Percentiles rank a stretch among this genome's conserved stretches.
Conservation (phyloP, 2,888 invertebrate species). For the Cyaniris semiargus region DNA sequence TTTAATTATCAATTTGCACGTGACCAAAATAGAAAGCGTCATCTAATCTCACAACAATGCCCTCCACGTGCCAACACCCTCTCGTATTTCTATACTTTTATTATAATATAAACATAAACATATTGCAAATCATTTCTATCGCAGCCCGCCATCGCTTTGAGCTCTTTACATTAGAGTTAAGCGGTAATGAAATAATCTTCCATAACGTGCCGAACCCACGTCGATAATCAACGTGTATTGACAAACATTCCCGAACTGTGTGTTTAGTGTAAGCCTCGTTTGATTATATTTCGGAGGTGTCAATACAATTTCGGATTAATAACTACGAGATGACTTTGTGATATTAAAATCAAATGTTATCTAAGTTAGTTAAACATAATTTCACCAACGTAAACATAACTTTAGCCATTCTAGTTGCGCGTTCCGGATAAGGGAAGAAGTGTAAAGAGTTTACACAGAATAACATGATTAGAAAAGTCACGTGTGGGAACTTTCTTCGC, state of each 20-base stretch:
- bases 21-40: too few species aligned
- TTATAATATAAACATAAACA: not conserved
- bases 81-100: not conserved
- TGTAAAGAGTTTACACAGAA: not conserved
- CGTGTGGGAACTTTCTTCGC: not conserved
- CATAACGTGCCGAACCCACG: constrained; percentile 18
- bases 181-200: constrained; percentile 27
- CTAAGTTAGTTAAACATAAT: not conserved
- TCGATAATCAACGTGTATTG: constrained; percentile 26
- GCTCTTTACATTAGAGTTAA: constrained; percentile 25
- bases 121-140: not conserved
- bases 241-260: constrained; percentile 17
- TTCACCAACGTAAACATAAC: not conserved
- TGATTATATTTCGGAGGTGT: constrained; percentile 2
- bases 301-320: not conserved
- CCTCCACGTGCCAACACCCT: not conserved
- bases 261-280: constrained; percentile 15
- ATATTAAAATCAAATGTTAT: constrained; percentile 6
- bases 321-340: constrained; percentile 6
- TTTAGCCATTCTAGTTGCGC: not conserved
- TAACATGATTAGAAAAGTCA: not conserved
- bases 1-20: too few species aligned
- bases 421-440: not conserved
- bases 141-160: not conserved
- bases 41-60: too few species aligned